Evolutionary conservation across 2,797 vertebrate genomes (phyloP).

Genomic region (Syngnathus acus): DNA sequence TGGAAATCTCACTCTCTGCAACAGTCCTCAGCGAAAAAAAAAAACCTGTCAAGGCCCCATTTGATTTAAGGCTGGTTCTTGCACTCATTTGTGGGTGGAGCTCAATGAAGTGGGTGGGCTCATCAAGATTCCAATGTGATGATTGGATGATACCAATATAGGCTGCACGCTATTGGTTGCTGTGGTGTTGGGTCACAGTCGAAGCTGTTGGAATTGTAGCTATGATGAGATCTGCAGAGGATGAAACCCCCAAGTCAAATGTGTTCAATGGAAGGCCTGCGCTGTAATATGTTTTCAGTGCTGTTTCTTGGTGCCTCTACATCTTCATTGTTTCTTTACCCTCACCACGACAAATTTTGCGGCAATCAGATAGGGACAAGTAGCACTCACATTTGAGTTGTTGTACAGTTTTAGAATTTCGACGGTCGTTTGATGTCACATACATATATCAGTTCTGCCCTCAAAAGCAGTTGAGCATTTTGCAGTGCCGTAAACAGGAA

Average conservation of each 20-base stretch:
- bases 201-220: neutral
- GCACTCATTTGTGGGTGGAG: conserved; percentile 14
- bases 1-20: neutral
- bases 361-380: neutral
- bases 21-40: neutral
- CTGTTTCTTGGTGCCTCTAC: neutral
- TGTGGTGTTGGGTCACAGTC: too few species aligned
- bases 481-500: conserved; percentile 2
- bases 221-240: neutral
- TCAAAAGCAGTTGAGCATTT: neutral
- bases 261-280: neutral
- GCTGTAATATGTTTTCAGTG: neutral
- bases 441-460: neutral
- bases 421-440: neutral
- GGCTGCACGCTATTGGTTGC: neutral
- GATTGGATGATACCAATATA: conserved; percentile 15
- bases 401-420: neutral
- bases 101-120: conserved; percentile 3
- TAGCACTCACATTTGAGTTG: neutral
- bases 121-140: neutral
- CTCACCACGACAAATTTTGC: neutral
- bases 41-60: neutral
- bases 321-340: neutral
- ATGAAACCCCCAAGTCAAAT: neutral
- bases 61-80: neutral